Percentiles rank a stretch among this genome's conserved stretches.
These are phyloP conservation scores for Fopius arisanus DNA, from an alignment of 1,140 invertebrate species.

Conservation along the genomic window DNA sequence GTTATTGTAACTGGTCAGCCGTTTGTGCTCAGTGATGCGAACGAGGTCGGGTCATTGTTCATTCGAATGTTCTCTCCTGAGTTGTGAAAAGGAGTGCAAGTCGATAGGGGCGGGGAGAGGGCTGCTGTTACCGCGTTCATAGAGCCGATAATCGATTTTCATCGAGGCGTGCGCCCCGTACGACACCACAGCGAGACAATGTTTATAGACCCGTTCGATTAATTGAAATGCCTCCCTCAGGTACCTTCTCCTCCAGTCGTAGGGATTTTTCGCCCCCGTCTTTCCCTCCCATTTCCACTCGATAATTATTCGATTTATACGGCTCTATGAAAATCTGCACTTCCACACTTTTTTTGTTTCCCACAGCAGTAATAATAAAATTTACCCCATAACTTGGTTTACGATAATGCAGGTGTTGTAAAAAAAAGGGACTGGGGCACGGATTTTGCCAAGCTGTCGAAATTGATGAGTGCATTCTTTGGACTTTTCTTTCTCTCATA, in stretches of 20 bases:
- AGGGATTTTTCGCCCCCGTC: neutral
- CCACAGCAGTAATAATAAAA: too few relatives aligned
- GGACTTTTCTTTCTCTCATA: neutral
- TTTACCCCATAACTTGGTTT: neutral
- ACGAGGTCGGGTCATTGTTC: conserved; percentile 27
- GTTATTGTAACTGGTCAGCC: conserved; percentile 16
- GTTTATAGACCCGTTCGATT: conserved; percentile 29
- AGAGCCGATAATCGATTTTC: conserved; percentile 29
- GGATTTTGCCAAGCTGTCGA: neutral
- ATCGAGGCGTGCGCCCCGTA: conserved; percentile 16
- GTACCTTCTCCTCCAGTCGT: neutral
- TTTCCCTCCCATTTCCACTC: neutral
- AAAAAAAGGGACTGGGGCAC: neutral
- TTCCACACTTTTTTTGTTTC: too few relatives aligned
- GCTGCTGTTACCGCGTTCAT: neutral
- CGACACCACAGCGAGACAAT: conserved; percentile 24
- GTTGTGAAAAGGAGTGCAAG: neutral
- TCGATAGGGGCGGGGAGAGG: neutral
- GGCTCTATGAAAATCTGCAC: neutral
- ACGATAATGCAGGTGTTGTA: neutral
- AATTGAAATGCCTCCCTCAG: conserved; percentile 21
- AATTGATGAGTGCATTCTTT: neutral
- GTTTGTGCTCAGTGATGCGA: conserved; percentile 19
- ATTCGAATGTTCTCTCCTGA: conserved; percentile 19
- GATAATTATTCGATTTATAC: neutral